Conservation (phyloP, 2,888 invertebrate species). For the Acanthoscelides obtectus region DNA sequence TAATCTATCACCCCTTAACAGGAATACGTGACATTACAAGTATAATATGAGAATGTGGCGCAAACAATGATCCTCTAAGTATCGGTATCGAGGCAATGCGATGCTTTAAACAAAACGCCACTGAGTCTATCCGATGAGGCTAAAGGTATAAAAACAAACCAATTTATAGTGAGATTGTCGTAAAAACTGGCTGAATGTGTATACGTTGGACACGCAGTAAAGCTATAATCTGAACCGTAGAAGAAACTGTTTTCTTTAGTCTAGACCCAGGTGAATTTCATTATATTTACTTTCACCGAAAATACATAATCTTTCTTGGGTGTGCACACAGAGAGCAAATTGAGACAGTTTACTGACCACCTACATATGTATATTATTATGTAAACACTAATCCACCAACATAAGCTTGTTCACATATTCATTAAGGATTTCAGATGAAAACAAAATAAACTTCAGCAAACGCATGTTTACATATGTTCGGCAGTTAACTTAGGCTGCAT, state of each 20-base stretch:
- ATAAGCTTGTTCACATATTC: not conserved
- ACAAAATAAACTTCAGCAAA: not conserved
- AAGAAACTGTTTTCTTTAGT: not conserved
- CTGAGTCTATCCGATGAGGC: not conserved
- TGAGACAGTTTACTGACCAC: not conserved
- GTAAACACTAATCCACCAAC: not conserved
- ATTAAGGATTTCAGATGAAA: not conserved
- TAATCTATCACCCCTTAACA: no score
- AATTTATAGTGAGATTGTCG: not conserved
- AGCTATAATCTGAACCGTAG: not conserved
- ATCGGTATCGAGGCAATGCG: no score
- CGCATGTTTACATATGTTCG: not conserved
- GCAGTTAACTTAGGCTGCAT: not conserved
- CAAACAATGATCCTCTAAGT: no score
- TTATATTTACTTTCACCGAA: not conserved
- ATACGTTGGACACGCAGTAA: not conserved
- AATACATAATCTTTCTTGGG: not conserved
- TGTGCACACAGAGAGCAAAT: not conserved
- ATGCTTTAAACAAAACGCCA: not conserved
- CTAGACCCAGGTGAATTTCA: not conserved
- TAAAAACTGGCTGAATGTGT: not conserved
- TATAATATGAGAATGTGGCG: no score
- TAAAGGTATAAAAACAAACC: not conserved
- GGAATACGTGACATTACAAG: no score
- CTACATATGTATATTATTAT: not conserved